A percentile compares a stretch with the other conserved stretches of the same genome.
These are phyloP conservation scores for Morelia viridis DNA, from an alignment of 2,797 vertebrate genomes.

Conservation along the genomic window DNA sequence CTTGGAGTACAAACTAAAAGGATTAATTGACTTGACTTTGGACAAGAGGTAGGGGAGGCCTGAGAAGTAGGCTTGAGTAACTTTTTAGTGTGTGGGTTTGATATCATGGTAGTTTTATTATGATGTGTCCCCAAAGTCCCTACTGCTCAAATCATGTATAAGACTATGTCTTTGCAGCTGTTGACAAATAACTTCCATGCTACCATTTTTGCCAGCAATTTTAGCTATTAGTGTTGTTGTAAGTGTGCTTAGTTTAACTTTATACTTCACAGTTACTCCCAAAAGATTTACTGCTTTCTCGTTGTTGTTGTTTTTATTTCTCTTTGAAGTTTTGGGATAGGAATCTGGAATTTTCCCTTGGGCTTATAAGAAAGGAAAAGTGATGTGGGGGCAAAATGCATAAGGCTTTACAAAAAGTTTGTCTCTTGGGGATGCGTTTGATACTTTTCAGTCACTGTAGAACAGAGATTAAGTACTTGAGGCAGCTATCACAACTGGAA, in stretches of 20 bases:
- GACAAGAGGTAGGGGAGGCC: conserved; percentile 87
- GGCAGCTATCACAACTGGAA: background rate
- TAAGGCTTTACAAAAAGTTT: background rate
- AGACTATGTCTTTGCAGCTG: background rate
- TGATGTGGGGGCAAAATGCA: background rate
- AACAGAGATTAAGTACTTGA: background rate
- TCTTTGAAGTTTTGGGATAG: background rate
- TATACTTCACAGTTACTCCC: background rate
- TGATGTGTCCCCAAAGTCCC: background rate
- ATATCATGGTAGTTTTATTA: background rate
- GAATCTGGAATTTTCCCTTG: background rate
- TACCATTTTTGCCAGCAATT: background rate
- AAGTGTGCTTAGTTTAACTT: background rate
- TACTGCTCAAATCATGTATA: background rate
- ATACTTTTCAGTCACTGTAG: background rate
- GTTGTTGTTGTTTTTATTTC: background rate
- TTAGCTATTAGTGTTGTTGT: background rate
- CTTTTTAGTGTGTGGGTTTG: background rate
- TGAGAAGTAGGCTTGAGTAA: rapidly evolving
- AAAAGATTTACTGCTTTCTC: background rate
- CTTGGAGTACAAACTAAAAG: conserved; percentile 94
- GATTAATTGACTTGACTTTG: conserved; percentile 92
- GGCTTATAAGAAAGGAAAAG: background rate
- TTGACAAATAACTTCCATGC: background rate
- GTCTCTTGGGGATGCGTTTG: background rate